Base-by-base conservation (phyloP, 1,140 invertebrate species). In the Phymorhynchus buccinoides region DNA sequence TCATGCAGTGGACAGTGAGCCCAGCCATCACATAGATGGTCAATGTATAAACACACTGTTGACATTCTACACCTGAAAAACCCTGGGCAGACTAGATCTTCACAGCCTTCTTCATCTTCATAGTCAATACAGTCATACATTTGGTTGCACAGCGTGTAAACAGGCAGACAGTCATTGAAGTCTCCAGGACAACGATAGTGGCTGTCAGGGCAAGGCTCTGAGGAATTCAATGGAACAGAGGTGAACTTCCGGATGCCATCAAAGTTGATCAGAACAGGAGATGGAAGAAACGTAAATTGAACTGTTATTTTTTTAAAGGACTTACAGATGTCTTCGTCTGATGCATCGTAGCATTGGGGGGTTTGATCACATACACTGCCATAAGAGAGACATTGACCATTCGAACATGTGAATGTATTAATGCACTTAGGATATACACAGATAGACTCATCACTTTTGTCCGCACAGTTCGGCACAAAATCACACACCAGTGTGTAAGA, bases 1-100 rank as follows among this genome's bases (percentile, higher is more conserved):
- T 86, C 84, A 73, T 56, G 42, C 32, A 81, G 66, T 52, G 79
- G 84, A 83, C 82, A 86, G 35, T 87, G 41, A 48, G 27, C 32
- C 16, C 32, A 18, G 4, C 68, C 75, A 82, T 82, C 80, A 41
- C 81, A 83, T 2, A 86, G 30, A 37, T 83, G n/a, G 30, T 56
- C 68, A 52, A n/a, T 18, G n/a, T 75, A 68, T 27, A 85, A 32
- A 73, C 86, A 87, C 12, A 79, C 41, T 22, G 18, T 42, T 35
- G 84, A 85, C 1, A 30, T n/a, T 18, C 75, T 37, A 48, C 84
- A 85, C 16, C 80, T 39, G 52, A 62, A 87, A 32, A 82, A 84
- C n/a, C 84, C 84, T 32, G 81, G 84, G 78, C 86, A 87, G 22
- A 37, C 42, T 32, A 52, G 83, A 66, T 44, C 42, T n/a, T 48